Percentiles rank a stretch among this genome's conserved stretches.
Evolutionary conservation across 1,140 invertebrate genomes (phyloP).

Genomic region (Sminthurinus signatus): DNA sequence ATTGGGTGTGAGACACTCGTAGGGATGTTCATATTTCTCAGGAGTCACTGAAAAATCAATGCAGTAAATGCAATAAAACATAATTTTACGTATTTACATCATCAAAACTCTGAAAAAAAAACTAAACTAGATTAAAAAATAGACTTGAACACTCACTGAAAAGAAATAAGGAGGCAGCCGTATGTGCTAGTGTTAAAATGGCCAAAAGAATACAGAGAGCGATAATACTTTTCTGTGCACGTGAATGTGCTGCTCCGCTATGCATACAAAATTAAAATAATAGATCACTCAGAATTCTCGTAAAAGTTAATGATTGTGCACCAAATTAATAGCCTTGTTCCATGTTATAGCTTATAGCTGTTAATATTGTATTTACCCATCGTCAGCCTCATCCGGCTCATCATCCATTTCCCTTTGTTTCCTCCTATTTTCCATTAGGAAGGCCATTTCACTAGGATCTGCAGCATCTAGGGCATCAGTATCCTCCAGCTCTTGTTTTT

Average conservation of each 20-base stretch:
- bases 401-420: neutral
- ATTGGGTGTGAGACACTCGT: constrained; percentile 17
- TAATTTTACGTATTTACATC: neutral
- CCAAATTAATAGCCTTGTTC: neutral
- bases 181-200: neutral
- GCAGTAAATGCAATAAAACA: neutral
- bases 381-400: neutral
- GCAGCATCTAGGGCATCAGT: no score
- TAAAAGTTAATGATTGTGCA: neutral
- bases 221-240: neutral
- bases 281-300: neutral
- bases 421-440: neutral
- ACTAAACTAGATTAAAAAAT: no score
- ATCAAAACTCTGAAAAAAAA: neutral
- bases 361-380: neutral
- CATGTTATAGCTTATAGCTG: neutral
- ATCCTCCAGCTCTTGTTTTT: no score
- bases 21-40: constrained; percentile 18
- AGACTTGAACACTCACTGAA: constrained; percentile 9
- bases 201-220: neutral
- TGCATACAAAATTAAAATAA: neutral
- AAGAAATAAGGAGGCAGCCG: neutral
- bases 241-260: neutral
- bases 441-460: no score
- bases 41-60: constrained; percentile 2